These are phyloP conservation scores for Laspeyria flexula DNA, from an alignment of 2,888 invertebrate genomes.

Conservation along the genomic window DNA sequence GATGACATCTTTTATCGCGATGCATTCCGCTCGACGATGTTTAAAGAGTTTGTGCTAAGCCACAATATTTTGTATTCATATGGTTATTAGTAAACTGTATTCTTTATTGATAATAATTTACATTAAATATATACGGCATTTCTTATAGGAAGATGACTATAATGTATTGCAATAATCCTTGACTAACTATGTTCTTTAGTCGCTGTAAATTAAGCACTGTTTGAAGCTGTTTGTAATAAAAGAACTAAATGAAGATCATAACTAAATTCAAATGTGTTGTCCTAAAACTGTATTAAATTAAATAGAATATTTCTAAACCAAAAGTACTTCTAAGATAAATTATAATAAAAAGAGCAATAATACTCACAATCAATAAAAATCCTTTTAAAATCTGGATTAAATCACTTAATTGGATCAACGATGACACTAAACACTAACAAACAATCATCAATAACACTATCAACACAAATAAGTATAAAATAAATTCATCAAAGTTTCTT, in stretches of 20 bases:
- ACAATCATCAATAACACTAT: slow-evolving; percentile 70
- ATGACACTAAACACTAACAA: slow-evolving; percentile 72
- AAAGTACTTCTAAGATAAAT: slow-evolving; percentile 3
- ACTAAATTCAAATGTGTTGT: too few species aligned
- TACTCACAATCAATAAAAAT: slow-evolving; percentile 74
- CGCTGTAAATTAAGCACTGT: too few species aligned
- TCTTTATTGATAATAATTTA: slow-evolving; percentile 2
- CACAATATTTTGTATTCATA: slow-evolving; percentile 44
- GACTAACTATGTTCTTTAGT: too few species aligned
- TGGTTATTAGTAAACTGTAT: slow-evolving; percentile 22
- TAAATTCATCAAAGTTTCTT: slow-evolving; percentile 72
- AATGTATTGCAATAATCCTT: too few species aligned
- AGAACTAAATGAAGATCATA: too few species aligned
- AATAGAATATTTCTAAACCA: too few species aligned
- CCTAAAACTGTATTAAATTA: too few species aligned
- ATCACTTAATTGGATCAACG: slow-evolving; percentile 65
- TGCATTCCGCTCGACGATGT: slow-evolving; percentile 77
- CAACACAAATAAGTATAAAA: slow-evolving; percentile 57
- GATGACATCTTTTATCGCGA: slow-evolving; percentile 85
- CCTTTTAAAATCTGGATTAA: slow-evolving; percentile 59
- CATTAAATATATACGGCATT: not conserved
- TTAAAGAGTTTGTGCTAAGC: slow-evolving; percentile 65
- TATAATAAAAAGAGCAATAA: slow-evolving; percentile 18
- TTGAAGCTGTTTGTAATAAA: too few species aligned
- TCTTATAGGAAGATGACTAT: too few species aligned